phyloP scores from a whole-genome alignment of 2,888 invertebrate genomes.

The Sarcophaga variegata region DNA sequence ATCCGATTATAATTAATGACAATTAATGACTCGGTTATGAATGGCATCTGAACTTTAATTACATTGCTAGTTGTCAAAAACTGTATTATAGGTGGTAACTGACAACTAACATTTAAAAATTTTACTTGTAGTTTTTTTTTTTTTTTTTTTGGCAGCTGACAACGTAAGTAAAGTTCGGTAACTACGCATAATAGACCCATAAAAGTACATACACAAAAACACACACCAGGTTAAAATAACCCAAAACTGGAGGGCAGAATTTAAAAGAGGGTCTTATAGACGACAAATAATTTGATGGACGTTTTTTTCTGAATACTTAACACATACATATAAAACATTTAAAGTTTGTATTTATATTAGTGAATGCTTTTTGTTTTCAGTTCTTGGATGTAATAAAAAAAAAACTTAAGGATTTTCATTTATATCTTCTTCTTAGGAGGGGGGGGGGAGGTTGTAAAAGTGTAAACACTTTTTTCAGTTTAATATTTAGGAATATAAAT shows the following conservation, averaged over 20 bases:
- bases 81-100: no score
- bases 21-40: no score
- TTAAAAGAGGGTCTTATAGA: conserved; percentile 54
- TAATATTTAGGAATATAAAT: background rate
- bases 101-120: no score
- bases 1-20: conserved; percentile 48
- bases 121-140: no score
- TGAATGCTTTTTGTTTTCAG: conserved; percentile 13
- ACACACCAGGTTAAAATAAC: conserved; percentile 16
- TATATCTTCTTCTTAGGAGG: conserved; percentile 4
- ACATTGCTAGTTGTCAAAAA: no score
- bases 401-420: conserved; percentile 23
- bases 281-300: conserved; percentile 65
- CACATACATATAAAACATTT: conserved; percentile 38
- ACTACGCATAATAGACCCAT: background rate
- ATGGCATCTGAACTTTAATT: no score
- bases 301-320: conserved; percentile 61
- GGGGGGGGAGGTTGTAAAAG: conserved; percentile 24
- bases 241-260: conserved; percentile 39
- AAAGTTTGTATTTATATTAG: conserved; percentile 24
- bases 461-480: conserved; percentile 22
- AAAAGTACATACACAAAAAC: conserved; percentile 13
- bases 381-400: conserved; percentile 38
- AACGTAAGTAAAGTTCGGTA: no score
- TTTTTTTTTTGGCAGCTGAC: no score